Conservation (phyloP, 2,797 vertebrate species). For the Anomalospiza imberbis region DNA sequence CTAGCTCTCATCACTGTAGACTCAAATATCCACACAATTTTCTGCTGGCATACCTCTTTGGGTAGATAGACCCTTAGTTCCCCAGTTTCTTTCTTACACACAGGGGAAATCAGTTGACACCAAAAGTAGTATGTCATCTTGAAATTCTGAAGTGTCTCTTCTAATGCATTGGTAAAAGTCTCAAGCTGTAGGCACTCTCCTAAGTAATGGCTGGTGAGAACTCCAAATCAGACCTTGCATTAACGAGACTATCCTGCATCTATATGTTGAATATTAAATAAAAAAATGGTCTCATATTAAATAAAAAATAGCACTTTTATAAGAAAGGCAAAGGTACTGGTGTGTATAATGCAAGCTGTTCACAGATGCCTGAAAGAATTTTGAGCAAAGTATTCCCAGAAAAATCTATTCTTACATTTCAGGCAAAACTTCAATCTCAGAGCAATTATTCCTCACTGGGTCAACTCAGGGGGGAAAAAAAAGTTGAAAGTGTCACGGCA, state of each 20-base stretch:
- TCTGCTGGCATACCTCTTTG: not conserved
- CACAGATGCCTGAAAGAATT: not conserved
- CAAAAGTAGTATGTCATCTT: not conserved
- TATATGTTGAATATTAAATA: not conserved
- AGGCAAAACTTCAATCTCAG: not conserved
- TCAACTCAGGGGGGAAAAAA: not conserved
- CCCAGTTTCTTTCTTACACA: not conserved
- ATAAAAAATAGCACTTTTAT: not conserved
- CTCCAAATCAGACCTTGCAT: not conserved
- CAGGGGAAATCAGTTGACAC: not conserved
- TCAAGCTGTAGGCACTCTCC: not conserved
- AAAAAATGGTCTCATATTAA: not conserved
- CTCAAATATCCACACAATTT: not conserved
- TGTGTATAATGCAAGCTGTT: not conserved
- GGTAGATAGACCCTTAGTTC: not conserved
- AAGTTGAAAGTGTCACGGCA: rapidly evolving
- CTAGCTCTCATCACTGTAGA: not conserved
- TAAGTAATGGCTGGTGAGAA: not conserved
- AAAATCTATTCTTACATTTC: not conserved
- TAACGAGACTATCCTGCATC: not conserved
- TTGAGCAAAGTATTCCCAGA: not conserved
- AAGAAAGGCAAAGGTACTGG: not conserved
- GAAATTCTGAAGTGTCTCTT: not conserved
- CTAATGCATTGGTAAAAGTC: not conserved
- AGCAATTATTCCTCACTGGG: not conserved